These are phyloP conservation scores for Pardalotus punctatus DNA, from an alignment of 2,113 vertebrate species.

Conservation along the genomic window DNA sequence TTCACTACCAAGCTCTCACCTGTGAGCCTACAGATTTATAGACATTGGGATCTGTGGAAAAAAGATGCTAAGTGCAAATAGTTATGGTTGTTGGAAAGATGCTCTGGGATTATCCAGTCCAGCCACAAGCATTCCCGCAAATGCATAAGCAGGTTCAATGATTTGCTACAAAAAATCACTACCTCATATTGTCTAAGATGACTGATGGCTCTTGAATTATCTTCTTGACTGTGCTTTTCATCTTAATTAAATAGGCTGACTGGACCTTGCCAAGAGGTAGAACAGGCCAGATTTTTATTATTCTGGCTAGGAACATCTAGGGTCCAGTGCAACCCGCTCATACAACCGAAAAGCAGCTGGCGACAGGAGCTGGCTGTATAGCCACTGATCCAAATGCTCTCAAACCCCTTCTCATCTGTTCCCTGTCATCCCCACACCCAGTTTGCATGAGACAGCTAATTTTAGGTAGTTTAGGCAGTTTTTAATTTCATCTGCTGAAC, in stretches of 20 bases:
- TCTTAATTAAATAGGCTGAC: constrained; percentile 55
- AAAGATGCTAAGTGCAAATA: constrained; percentile 28
- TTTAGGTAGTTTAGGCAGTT: background rate
- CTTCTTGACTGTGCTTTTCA: constrained; percentile 35
- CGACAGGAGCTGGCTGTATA: background rate
- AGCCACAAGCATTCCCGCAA: constrained; percentile 27
- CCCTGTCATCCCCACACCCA: background rate
- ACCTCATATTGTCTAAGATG: background rate
- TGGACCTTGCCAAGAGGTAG: background rate
- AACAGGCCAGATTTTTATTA: constrained; percentile 13
- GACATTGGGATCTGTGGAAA: background rate
- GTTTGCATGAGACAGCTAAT: background rate
- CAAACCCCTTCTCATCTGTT: background rate
- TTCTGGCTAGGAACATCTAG: background rate
- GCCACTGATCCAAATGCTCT: background rate
- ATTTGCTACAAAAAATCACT: constrained; percentile 14
- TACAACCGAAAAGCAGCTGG: background rate
- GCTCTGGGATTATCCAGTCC: background rate
- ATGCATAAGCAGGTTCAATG: background rate
- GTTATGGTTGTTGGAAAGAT: constrained; percentile 15
- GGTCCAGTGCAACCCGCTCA: background rate
- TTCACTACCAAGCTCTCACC: background rate
- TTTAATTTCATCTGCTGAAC: background rate
- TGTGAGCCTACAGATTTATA: constrained; percentile 5
- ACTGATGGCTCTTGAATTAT: constrained; percentile 53